Conservation (phyloP, 2,888 invertebrate species). For the Acanthacorydalis orientalis region DNA sequence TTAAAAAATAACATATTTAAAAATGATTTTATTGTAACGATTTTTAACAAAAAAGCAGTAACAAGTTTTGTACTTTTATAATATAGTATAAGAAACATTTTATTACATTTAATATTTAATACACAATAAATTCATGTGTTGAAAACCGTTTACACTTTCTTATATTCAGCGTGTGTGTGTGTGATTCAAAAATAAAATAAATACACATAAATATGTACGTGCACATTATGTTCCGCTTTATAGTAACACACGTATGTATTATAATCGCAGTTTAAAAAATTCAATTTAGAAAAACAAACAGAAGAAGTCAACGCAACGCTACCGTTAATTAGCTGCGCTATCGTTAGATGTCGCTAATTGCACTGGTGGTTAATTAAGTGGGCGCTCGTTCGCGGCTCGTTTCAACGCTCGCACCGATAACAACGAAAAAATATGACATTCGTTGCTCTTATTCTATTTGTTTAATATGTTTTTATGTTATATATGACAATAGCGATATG, state of each 20-base stretch:
- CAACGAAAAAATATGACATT: neutral
- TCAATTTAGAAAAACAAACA: constrained; percentile 9
- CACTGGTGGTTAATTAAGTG: constrained; percentile 10
- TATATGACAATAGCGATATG: neutral
- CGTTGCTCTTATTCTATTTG: neutral
- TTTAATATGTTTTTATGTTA: neutral
- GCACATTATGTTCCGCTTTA: neutral
- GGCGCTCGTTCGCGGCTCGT: constrained; percentile 1
- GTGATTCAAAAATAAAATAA: too few species aligned
- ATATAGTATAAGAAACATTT: too few species aligned
- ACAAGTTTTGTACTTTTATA: too few species aligned
- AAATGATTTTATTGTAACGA: too few species aligned
- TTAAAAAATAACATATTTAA: too few species aligned
- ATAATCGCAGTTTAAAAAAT: constrained; percentile 3
- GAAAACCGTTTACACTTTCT: too few species aligned
- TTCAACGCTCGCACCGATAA: constrained; percentile 1
- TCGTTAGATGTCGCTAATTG: constrained; percentile 8
- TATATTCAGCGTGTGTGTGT: too few species aligned
- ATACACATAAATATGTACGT: too few species aligned
- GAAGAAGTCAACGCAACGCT: neutral
- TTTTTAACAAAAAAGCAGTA: too few species aligned
- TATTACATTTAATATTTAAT: too few species aligned
- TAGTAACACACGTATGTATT: neutral
- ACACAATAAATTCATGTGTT: too few species aligned
- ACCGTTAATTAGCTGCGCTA: constrained; percentile 11